phyloP scores from a whole-genome alignment of 2,797 vertebrate genomes.

The Anniella stebbinsi region DNA sequence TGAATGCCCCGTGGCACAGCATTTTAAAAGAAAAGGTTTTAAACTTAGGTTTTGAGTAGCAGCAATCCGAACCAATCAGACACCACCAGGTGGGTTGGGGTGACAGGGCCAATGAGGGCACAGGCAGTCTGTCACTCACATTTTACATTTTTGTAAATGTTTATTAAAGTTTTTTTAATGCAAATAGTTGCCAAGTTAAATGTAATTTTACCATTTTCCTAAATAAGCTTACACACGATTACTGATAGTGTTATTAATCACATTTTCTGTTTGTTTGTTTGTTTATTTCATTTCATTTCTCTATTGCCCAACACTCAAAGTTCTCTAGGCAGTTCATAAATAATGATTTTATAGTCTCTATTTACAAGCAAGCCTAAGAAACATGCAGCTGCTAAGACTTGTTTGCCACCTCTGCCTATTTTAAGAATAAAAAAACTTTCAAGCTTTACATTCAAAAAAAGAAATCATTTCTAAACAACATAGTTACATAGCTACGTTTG shows the following conservation, averaged over 20 bases:
- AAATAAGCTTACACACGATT: background rate
- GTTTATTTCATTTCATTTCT: no score
- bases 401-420: background rate
- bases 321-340: no score
- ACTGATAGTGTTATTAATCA: background rate
- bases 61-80: no score
- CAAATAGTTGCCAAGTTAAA: background rate
- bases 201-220: background rate
- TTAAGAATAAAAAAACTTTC: background rate
- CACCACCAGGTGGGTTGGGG: no score
- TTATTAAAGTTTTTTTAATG: background rate
- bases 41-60: no score
- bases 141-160: background rate
- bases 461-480: background rate
- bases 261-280: background rate
- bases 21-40: no score
- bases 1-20: no score
- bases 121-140: background rate
- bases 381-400: background rate
- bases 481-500: background rate
- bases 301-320: no score
- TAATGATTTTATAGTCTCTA: background rate
- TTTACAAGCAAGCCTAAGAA: background rate
- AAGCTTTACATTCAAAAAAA: no score
- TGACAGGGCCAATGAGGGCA: no score